These are phyloP conservation scores for Carterocephalus palaemon DNA, from an alignment of 2,888 invertebrate genomes.

Conservation along the genomic window DNA sequence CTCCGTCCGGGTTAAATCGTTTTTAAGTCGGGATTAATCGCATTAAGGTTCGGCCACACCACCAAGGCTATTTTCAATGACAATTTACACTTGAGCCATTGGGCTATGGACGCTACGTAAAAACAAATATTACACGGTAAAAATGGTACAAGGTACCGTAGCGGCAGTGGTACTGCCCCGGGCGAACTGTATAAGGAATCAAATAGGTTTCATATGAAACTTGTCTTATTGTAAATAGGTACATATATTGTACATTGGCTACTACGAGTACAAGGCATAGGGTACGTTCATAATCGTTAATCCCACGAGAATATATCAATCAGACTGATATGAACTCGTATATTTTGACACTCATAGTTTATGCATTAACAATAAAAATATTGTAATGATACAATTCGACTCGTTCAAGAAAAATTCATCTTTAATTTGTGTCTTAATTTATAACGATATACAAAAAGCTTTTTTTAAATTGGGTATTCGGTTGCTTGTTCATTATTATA, in stretches of 20 bases:
- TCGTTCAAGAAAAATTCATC: not conserved
- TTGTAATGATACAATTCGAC: constrained; percentile 1
- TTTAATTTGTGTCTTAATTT: constrained; percentile 1
- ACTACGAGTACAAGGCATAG: constrained; percentile 1
- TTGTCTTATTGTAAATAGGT: too few species aligned
- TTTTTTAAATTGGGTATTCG: constrained; percentile 25
- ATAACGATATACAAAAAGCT: constrained; percentile 2
- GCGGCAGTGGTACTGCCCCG: too few species aligned
- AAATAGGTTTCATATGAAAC: too few species aligned
- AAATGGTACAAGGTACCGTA: too few species aligned
- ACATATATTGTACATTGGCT: too few species aligned
- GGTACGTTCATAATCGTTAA: too few species aligned
- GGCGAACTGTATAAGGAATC: too few species aligned
- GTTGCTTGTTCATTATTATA: too few species aligned
- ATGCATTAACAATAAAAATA: constrained; percentile 5
- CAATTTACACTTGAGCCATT: too few species aligned
- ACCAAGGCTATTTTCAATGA: too few species aligned
- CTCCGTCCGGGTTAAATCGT: constrained; percentile 1
- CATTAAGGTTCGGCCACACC: constrained; percentile 1
- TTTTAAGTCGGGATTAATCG: not conserved
- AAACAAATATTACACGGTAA: too few species aligned
- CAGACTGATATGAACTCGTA: constrained; percentile 37
- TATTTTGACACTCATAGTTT: constrained; percentile 11
- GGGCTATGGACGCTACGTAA: too few species aligned
- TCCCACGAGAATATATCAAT: constrained; percentile 48